Evolutionary conservation across 2,888 invertebrate genomes (phyloP), one percentile per base, ranked within the genome.

Genomic region (Drosophila subsilvestris): DNA sequence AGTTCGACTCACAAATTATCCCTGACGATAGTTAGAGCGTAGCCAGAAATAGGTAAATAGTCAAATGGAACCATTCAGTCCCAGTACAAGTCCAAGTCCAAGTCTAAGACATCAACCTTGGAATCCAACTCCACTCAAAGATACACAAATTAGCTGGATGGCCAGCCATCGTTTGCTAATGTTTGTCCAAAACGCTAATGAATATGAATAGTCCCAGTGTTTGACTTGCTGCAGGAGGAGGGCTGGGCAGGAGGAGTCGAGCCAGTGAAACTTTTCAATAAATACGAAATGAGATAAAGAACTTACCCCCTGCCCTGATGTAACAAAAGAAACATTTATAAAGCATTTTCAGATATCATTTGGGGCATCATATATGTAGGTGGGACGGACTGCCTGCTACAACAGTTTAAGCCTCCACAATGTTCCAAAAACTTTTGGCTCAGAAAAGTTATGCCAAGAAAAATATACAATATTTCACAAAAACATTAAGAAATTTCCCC

Each of bases 1-100:
- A 86, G 80, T 86, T 86, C 76, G 74, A 67, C 65, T 27, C 27
- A 78, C 82, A 79, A 88, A 88, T 86, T 88, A 78, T 78, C 73
- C 78, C 69, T 75, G 72, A 83, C 79, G 82, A 59, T 58, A 76
- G 68, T 68, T 56, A 61, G 65, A 79, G 63, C 58, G 61, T 61
- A n/a, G 55, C 50, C 65, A 42, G 42, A 51, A 48, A 72, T 59
- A 65, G 74, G 60, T 54, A 68, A 74, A 60, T 53, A 67, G 68
- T 67, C 82, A 85, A 74, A 74, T 71, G 67, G 72, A 32, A 62
- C 48, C 48, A 29, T 6, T 18, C 45, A 42, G 18, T 56, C 20
- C 12, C 56, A 51, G 51, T 42, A 43, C 50, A n/a, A 18, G 53
- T 56, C 20, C 12, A 62, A 51, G 51, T 42, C 47, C 50, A n/a